Base-by-base conservation (phyloP, 2,113 vertebrate genomes). In the Nannobrachium achirus region DNA sequence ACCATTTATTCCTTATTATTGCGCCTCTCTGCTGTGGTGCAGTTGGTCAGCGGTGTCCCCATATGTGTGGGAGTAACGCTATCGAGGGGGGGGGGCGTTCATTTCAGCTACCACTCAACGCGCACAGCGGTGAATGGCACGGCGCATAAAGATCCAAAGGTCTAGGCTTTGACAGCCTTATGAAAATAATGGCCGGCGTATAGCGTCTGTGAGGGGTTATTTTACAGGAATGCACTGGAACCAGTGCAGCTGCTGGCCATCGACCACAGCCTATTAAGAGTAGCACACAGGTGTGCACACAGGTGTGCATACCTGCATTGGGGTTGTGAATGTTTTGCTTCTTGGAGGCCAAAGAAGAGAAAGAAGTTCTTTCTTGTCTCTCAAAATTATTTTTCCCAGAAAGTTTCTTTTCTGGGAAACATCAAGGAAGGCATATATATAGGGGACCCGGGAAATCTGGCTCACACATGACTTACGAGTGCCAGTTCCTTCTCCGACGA, bases 271-370 rank as follows among this genome's bases (percentile, higher is more conserved):
- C 14, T 63, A 49, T 64, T 56, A 9, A 60, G 46, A 50, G 76
- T 57, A 16, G 60, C 71, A 69, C 76, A 53, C 84, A 78, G 69
- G 77, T 80, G 75, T 53, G 60, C 71, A 69, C 76, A 53, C 84
- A 78, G 69, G 77, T 80, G 75, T 53, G 33, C 78, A 74, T 76
- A 82, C 67, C 84, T 79, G 58, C 61, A 56, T 62, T 40, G 44
- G n/a, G 14, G 18, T 18, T 45, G 16, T 77, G 52, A 71, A 53
- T 65, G 45, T 76, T 73, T 80, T 65, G 38, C 11, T 25, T 63
- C 16, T 75, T 2, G 0, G 42, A 50, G 33, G 71, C 33, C 46
- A 58, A 41, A 50, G 42, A 55, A 44, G 57, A 40, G 10, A 52
- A 20, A 67, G n/a, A 25, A 1, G 39, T 33, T 33, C 25, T 33